Percentiles rank a stretch among this genome's conserved stretches.
Evolutionary conservation across 2,113 vertebrate genomes (phyloP).

Genomic region (Fukomys damarensis): DNA sequence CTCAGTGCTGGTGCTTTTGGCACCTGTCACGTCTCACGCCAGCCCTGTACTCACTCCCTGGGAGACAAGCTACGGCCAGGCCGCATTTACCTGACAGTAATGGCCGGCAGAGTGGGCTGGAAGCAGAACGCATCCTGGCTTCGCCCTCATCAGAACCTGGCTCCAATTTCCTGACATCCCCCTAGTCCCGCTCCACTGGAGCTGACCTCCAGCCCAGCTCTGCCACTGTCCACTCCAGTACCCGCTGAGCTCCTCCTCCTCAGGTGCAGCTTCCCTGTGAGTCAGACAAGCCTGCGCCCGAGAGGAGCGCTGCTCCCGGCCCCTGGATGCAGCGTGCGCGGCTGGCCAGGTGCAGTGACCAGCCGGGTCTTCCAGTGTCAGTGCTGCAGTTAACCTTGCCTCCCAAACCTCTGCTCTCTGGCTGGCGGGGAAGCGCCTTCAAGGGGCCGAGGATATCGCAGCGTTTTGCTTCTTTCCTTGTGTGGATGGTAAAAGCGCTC

Average conservation of each 20-base stretch:
- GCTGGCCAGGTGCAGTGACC: neutral
- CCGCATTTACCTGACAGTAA: neutral
- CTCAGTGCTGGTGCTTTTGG: no score
- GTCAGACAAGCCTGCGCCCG: neutral
- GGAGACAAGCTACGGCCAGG: neutral
- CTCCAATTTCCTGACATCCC: neutral
- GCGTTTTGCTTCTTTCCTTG: neutral
- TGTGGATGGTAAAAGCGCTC: neutral
- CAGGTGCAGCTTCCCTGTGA: neutral
- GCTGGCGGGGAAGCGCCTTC: neutral
- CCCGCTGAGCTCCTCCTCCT: neutral
- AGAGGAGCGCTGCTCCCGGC: no score
- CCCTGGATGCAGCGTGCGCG: neutral
- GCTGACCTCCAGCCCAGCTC: neutral
- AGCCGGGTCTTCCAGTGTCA: neutral
- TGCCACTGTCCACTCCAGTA: neutral
- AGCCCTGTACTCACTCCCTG: neutral
- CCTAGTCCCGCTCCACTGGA: fast-evolving
- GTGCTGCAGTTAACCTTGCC: neutral
- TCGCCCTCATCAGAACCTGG: neutral
- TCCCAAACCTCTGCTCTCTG: neutral
- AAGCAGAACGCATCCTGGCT: neutral
- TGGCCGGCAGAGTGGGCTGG: neutral
- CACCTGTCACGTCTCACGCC: fast-evolving
- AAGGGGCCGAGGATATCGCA: neutral